phyloP scores from a whole-genome alignment of 1,140 invertebrate species.

The Cydia pomonella region DNA sequence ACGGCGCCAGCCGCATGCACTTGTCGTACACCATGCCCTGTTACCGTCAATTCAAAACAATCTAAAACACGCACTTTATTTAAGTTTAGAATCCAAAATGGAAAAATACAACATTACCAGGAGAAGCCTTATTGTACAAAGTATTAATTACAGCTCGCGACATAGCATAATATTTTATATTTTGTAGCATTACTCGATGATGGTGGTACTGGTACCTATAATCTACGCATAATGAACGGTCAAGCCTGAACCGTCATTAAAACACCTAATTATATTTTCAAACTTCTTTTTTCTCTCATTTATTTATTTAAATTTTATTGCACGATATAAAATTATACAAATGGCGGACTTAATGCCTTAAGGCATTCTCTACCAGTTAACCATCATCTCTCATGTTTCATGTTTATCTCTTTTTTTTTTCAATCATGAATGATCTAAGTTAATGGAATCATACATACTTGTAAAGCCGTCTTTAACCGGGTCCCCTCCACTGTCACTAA shows the following conservation, averaged over 20 bases:
- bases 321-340: no score
- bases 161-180: neutral
- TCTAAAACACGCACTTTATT: conserved; percentile 29
- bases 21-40: conserved; percentile 85
- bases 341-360: no score
- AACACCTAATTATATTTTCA: neutral
- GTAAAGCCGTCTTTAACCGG: conserved; percentile 88
- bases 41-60: conserved; percentile 34
- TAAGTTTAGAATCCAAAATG: neutral
- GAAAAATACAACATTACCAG: neutral
- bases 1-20: conserved; percentile 72
- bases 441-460: conserved; percentile 79
- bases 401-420: no score
- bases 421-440: neutral
- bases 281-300: no score
- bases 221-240: no score
- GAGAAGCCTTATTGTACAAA: neutral
- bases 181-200: neutral
- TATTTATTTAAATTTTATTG: no score
- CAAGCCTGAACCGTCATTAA: neutral
- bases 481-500: conserved; percentile 91
- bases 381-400: no score
- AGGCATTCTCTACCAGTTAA: no score
- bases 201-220: no score
- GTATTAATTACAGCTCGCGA: neutral